phyloP scores from a whole-genome alignment of 1,140 invertebrate species.

The Micrasema longulum region DNA sequence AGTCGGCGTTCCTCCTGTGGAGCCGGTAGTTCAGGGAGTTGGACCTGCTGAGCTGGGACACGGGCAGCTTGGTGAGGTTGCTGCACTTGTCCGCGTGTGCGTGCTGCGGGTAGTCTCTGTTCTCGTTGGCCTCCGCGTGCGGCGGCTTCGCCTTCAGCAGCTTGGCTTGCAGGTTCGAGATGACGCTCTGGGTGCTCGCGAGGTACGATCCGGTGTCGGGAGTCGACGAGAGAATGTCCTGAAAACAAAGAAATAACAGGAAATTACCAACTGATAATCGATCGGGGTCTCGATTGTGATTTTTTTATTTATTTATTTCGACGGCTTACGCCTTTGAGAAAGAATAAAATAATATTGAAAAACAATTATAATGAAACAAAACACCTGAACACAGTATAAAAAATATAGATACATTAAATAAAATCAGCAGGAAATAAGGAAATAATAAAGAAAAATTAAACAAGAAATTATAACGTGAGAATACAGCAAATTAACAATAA shows the following conservation, averaged over 20 bases:
- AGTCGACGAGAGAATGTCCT: constrained; percentile 64
- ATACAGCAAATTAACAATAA: no score
- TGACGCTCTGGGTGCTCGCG: constrained; percentile 76
- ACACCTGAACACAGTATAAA: no score
- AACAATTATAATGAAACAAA: no score
- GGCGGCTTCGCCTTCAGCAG: constrained; percentile 61
- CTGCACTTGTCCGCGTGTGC: constrained; percentile 45
- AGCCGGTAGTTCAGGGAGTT: constrained; percentile 66
- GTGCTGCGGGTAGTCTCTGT: constrained; percentile 28
- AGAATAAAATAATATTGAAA: no score
- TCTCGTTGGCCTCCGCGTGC: constrained; percentile 57
- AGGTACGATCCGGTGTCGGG: constrained; percentile 75
- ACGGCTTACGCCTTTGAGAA: no score
- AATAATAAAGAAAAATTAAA: no score
- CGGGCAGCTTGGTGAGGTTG: constrained; percentile 60
- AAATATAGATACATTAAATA: no score
- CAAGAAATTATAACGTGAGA: no score
- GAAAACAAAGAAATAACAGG: constrained; percentile 62
- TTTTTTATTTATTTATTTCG: no score
- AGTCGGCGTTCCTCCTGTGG: constrained; percentile 58
- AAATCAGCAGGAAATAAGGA: no score
- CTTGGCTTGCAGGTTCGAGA: constrained; percentile 73
- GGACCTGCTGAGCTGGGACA: constrained; percentile 64
- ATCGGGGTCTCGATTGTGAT: no score
- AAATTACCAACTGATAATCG: no score